Percentiles rank a stretch among this genome's conserved stretches.
Evolutionary conservation across 2,113 vertebrate genomes (phyloP).

Genomic region (Euleptes europaea): DNA sequence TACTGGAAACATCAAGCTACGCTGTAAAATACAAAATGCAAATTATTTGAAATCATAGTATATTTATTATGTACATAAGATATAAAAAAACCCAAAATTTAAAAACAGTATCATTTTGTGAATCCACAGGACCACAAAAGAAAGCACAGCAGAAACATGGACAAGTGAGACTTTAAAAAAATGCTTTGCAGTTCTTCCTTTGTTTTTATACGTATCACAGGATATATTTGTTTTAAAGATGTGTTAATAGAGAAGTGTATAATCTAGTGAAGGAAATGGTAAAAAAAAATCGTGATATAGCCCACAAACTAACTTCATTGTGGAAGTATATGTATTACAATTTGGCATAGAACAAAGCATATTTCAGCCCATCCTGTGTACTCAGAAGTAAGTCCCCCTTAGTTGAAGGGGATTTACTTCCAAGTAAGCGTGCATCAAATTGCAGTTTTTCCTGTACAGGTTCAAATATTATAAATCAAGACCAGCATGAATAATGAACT

Average conservation of each 20-base stretch:
- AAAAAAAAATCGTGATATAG: constrained; percentile 62
- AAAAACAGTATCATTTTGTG: constrained; percentile 68
- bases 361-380: background rate
- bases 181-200: constrained; percentile 48
- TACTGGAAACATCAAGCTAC: background rate
- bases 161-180: constrained; percentile 4
- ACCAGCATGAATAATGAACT: constrained; percentile 57
- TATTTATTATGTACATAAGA: constrained; percentile 79
- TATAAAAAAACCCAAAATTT: constrained; percentile 75
- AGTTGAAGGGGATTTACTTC: too few relatives aligned
- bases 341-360: constrained; percentile 62
- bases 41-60: constrained; percentile 60
- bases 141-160: constrained; percentile 56
- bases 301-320: constrained; percentile 60
- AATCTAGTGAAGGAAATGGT: constrained; percentile 63
- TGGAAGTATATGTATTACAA: constrained; percentile 54
- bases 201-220: constrained; percentile 54
- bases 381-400: too few relatives aligned
- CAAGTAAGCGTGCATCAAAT: too few relatives aligned
- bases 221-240: constrained; percentile 54
- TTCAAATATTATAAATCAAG: constrained; percentile 77
- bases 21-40: background rate
- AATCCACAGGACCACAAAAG: constrained; percentile 77
- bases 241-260: constrained; percentile 53
- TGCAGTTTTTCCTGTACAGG: constrained; percentile 30